phyloP scores from a whole-genome alignment of 1,140 invertebrate genomes.

The Aphaenogaster ashmeadi region DNA sequence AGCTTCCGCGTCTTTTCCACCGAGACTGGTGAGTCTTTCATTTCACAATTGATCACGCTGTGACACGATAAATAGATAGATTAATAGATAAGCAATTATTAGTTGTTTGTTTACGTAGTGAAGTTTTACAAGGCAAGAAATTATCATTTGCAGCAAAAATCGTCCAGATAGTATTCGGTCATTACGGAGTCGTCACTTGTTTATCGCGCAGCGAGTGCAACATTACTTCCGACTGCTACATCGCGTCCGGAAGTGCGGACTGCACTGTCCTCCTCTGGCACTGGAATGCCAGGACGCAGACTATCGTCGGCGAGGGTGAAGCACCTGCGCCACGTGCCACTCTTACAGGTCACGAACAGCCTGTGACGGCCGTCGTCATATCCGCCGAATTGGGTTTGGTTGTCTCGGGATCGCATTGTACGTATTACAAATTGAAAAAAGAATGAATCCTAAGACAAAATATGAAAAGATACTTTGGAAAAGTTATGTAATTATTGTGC shows the following conservation, averaged over 20 bases:
- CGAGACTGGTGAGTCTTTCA: constrained; percentile 92
- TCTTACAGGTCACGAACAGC: constrained; percentile 98
- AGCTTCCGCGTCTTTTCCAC: constrained; percentile 99
- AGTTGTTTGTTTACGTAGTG: background rate
- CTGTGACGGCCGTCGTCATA: constrained; percentile 97
- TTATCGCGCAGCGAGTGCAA: constrained; percentile 98
- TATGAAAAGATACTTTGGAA: background rate
- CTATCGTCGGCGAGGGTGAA: constrained; percentile 98
- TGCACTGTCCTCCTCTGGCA: constrained; percentile 99
- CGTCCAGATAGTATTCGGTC: constrained; percentile 99
- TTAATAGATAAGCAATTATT: background rate
- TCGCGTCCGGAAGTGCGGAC: constrained; percentile 98
- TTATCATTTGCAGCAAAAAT: constrained; percentile 93
- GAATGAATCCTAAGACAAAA: background rate
- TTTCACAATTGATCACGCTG: background rate
- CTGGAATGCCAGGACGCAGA: constrained; percentile 98
- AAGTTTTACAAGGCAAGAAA: background rate
- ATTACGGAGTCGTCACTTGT: constrained; percentile 99
- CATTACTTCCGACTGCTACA: constrained; percentile 99
- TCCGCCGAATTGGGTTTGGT: constrained; percentile 99
- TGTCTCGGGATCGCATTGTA: constrained; percentile 96
- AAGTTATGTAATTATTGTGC: background rate
- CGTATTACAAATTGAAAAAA: constrained; percentile 80
- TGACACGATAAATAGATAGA: background rate
- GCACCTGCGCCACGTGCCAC: constrained; percentile 98